Evolutionary conservation across 2,888 invertebrate species (phyloP).

Genomic region (Diaphora mendica): DNA sequence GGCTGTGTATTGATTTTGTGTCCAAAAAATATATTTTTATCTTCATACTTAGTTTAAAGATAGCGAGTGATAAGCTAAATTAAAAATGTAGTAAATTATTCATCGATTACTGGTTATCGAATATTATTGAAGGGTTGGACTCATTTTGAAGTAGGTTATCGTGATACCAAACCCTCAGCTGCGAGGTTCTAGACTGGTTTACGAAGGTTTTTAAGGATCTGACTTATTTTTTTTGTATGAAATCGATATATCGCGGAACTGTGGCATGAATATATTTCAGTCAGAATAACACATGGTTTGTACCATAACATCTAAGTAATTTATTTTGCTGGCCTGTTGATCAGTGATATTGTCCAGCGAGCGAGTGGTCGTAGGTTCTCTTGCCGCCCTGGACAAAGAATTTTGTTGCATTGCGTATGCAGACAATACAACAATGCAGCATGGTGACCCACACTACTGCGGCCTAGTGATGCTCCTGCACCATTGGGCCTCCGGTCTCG

Average conservation of each 20-base stretch:
- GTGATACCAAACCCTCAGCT: background rate
- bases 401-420: too few species aligned
- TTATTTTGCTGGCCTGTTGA: too few species aligned
- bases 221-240: background rate
- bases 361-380: too few species aligned
- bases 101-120: constrained; percentile 62
- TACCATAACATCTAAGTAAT: too few species aligned
- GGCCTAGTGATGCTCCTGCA: too few species aligned
- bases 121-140: constrained; percentile 22
- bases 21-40: constrained; percentile 72
- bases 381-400: too few species aligned
- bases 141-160: constrained; percentile 14
- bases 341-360: too few species aligned
- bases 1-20: constrained; percentile 71
- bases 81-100: constrained; percentile 74
- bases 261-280: too few species aligned
- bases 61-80: constrained; percentile 74
- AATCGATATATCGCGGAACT: background rate
- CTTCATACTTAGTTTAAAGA: constrained; percentile 71
- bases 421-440: too few species aligned
- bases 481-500: too few species aligned
- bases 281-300: too few species aligned
- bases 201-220: background rate
- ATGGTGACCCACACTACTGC: too few species aligned
- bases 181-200: background rate